These are phyloP conservation scores for Apodemia zela DNA, from an alignment of 2,888 invertebrate genomes.

Conservation along the genomic window DNA sequence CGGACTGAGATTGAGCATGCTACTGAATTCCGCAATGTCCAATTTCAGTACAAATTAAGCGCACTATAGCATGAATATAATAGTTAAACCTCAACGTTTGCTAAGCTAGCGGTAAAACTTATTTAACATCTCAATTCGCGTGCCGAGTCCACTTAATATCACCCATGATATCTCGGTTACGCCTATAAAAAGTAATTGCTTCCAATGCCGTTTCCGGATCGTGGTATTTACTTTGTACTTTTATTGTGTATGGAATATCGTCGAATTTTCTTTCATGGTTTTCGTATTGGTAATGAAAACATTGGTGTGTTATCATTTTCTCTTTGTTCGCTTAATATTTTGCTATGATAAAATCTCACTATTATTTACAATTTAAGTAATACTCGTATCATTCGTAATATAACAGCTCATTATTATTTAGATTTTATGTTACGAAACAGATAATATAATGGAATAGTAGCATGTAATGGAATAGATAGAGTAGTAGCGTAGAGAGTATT, in stretches of 20 bases:
- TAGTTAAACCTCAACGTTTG: slow-evolving; percentile 25
- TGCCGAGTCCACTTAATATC: slow-evolving; percentile 23
- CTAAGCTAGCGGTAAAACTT: slow-evolving; percentile 32
- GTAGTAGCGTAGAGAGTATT: too few relatives aligned
- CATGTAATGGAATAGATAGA: too few relatives aligned
- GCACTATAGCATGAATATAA: slow-evolving; percentile 23
- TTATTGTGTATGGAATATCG: slow-evolving; percentile 25
- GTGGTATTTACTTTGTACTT: neutral
- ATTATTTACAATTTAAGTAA: neutral
- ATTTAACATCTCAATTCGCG: slow-evolving; percentile 28
- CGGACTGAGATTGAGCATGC: slow-evolving; percentile 21
- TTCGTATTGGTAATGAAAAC: neutral
- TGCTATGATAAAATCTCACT: neutral
- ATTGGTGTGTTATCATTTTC: neutral
- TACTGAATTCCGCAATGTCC: slow-evolving; percentile 19
- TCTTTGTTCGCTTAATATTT: neutral
- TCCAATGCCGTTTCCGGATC: slow-evolving; percentile 25
- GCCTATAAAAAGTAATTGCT: slow-evolving; percentile 31
- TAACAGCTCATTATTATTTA: too few relatives aligned
- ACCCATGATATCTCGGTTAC: slow-evolving; percentile 27
- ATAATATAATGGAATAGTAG: too few relatives aligned
- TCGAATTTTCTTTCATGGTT: slow-evolving; percentile 19
- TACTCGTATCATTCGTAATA: too few relatives aligned
- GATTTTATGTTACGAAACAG: too few relatives aligned
- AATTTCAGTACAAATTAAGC: slow-evolving; percentile 27